These are phyloP conservation scores for Egretta garzetta DNA, from an alignment of 2,113 vertebrate species.

Conservation along the genomic window DNA sequence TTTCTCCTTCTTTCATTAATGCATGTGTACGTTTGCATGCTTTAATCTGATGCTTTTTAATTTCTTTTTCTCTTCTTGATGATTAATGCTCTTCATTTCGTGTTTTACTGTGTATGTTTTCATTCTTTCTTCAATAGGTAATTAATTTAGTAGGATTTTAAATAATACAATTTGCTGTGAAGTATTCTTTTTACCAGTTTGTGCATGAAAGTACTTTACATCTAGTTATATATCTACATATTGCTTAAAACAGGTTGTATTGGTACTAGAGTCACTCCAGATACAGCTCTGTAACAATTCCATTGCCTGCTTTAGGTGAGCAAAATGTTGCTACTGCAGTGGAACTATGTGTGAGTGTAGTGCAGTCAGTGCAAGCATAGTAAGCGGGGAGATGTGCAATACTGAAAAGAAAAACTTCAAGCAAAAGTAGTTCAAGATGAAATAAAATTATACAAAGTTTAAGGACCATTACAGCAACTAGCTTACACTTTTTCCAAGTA, in stretches of 20 bases:
- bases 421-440: background rate
- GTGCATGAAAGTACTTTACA: background rate
- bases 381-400: background rate
- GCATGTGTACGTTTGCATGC: background rate
- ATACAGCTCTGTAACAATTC: background rate
- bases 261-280: background rate
- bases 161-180: background rate
- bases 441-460: background rate
- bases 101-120: background rate
- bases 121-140: background rate
- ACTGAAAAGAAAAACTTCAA: background rate
- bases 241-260: background rate
- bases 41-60: background rate
- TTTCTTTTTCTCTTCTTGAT: background rate
- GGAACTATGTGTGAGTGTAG: background rate
- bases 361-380: background rate
- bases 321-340: background rate
- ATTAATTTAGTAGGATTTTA: background rate
- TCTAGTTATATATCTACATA: background rate
- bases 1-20: background rate
- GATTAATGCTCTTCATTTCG: background rate
- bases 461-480: background rate
- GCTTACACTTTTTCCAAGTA: background rate
- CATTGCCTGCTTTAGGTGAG: background rate
- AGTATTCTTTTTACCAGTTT: background rate